Base-by-base conservation (phyloP, 2,888 invertebrate genomes). In the Polia nebulosa region DNA sequence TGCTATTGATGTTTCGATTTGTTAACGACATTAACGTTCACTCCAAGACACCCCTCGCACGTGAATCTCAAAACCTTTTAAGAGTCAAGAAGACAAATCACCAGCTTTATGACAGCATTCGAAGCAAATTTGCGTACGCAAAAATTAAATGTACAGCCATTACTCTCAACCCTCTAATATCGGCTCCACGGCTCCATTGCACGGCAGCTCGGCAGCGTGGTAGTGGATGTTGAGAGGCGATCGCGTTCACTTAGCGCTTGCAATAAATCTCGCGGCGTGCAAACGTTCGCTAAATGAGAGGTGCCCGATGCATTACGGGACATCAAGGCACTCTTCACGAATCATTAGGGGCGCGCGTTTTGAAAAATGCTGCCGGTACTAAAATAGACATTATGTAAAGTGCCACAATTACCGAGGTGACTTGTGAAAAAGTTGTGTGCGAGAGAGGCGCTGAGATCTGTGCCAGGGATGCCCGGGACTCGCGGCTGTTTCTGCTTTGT, bases 301-400 rank as follows among this genome's bases (percentile, higher is more conserved):
- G 86, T 89, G 88, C 88, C 83, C 78, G 85, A 85, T 87, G 88
- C 90, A 92, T 91, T 91, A 90, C 87, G 86, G 84, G 84, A 87
- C 91, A 90, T 90, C 91, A 90, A 78, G 86, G 85, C 76, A 87
- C 81, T 71, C 89, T 93, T 95, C 94, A 90, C 94, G 94, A 91
- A 93, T 94, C 95, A 94, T 94, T 95, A 95, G 80, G 91, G 89
- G 88, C 87, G 86, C 84, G 81, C 85, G 88, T 88, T 89, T 85
- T 90, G 92, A 92, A 92, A 93, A 94, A 93, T 92, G 91, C 87
- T 87, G 88, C 84, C 91, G 88, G 86, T 89, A 94, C 94, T 95
- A 93, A 94, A 95, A 94, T 94, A 95, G 92, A 94, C 95, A 95
- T 95, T 95, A 95, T 94, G 94, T 91, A 93, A 94, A 95, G 95